A percentile compares a stretch with the other conserved stretches of the same genome.
These are phyloP conservation scores for Laterallus jamaicensis DNA, from an alignment of 2,113 vertebrate genomes.

Conservation along the genomic window DNA sequence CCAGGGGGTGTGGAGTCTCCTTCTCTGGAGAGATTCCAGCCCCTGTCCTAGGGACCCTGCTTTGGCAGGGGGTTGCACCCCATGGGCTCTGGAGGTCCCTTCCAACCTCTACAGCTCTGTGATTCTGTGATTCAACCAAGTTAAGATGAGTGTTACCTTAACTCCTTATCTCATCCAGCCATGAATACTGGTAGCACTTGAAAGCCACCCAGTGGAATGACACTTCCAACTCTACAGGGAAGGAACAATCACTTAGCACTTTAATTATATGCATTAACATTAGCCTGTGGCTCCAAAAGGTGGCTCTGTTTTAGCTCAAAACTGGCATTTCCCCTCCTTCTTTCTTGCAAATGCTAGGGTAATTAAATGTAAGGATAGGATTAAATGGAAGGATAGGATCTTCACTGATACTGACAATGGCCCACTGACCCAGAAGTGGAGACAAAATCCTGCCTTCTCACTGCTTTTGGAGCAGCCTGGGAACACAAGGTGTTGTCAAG, in stretches of 20 bases:
- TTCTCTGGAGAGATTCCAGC: too few species aligned
- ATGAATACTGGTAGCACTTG: constrained; percentile 1
- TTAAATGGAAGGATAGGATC: neutral
- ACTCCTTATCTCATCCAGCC: constrained; percentile 53
- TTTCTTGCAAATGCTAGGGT: neutral
- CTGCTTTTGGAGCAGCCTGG: neutral
- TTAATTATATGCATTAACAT: constrained; percentile 41
- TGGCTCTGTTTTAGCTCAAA: neutral
- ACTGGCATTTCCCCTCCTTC: constrained; percentile 2
- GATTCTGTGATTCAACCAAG: neutral
- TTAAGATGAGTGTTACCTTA: neutral
- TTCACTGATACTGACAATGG: neutral
- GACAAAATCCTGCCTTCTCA: neutral
- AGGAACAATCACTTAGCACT: constrained; percentile 20
- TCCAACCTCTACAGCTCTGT: too few species aligned
- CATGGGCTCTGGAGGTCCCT: too few species aligned
- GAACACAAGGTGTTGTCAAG: fast-evolving
- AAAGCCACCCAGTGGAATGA: constrained; percentile 40
- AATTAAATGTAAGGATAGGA: neutral
- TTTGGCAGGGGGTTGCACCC: too few species aligned
- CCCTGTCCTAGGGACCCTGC: too few species aligned
- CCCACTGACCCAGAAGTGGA: neutral
- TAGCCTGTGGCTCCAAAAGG: neutral
- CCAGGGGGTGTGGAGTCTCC: too few species aligned
- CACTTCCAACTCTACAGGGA: constrained; percentile 30